Percentiles rank a stretch among this genome's conserved stretches.
Evolutionary conservation across 2,113 vertebrate genomes (phyloP).

Genomic region (Limanda limanda): DNA sequence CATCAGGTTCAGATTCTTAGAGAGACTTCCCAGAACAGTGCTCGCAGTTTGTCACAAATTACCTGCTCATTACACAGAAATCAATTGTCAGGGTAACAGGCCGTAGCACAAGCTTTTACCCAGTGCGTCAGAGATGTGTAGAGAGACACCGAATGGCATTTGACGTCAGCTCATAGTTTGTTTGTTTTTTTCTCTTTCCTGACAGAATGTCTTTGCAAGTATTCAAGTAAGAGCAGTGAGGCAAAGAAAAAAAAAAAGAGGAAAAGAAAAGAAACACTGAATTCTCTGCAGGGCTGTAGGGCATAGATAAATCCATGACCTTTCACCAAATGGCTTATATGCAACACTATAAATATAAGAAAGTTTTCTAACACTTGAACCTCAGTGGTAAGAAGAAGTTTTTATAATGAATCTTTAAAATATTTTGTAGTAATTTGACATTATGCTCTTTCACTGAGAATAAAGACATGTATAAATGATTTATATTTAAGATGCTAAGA

Average conservation of each 20-base stretch:
- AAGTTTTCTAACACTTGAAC: slow-evolving; percentile 33
- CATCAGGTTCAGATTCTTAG: background rate
- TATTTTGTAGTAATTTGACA: background rate
- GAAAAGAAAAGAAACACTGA: background rate
- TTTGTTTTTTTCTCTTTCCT: slow-evolving; percentile 1
- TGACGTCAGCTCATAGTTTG: background rate
- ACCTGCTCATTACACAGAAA: slow-evolving; percentile 13
- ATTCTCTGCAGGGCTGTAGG: slow-evolving; percentile 13
- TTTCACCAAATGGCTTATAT: slow-evolving; percentile 57
- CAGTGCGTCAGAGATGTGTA: slow-evolving; percentile 2
- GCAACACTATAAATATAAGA: slow-evolving; percentile 34
- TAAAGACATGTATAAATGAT: slow-evolving; percentile 12
- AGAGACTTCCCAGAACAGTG: background rate
- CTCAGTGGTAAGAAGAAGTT: slow-evolving; percentile 1
- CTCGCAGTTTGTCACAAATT: slow-evolving; percentile 4
- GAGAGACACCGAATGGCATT: background rate
- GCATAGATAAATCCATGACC: slow-evolving; percentile 61
- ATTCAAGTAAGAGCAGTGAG: slow-evolving; percentile 28
- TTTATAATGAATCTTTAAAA: slow-evolving; percentile 4
- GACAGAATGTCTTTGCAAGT: slow-evolving; percentile 23
- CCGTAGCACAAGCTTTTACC: background rate
- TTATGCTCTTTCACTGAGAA: slow-evolving; percentile 7
- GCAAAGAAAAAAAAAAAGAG: slow-evolving; percentile 34
- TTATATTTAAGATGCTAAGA: slow-evolving; percentile 1
- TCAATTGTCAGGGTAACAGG: slow-evolving; percentile 1